Evolutionary conservation across 2,797 vertebrate genomes (phyloP), one percentile per base, ranked within the genome.

Genomic region (Myoxocephalus aenaeus): DNA sequence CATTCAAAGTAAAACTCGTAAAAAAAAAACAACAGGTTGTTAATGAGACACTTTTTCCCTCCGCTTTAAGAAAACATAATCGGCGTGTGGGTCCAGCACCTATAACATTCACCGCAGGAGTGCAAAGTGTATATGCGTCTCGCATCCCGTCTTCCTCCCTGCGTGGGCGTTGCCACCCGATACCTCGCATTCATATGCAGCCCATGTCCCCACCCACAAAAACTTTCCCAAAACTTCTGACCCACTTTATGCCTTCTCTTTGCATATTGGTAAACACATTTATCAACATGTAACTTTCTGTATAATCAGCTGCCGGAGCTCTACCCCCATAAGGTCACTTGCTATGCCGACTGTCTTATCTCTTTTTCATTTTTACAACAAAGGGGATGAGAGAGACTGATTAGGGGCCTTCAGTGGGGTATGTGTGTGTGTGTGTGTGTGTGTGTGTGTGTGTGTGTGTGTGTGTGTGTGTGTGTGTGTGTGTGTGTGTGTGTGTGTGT

Each of bases 221-320:
- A 42, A 92, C 83, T 90, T 90, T 75, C 11, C 64, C 14, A 36
- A 84, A 86, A 88, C 84, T 88, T 90, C 51, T 92, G 90, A 92
- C 92, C 92, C 91, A 92, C 85, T 92, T 93, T 84, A 38, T 42
- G 79, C n/a, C 61, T 80, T 61, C 73, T 50, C 70, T 89, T 85
- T 87, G 86, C 89, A 91, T 87, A 82, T 79, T 86, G 87, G 87
- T 87, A 90, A 92, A 91, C 86, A 90, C 78, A 88, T 91, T 90
- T 89, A 87, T 71, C 70, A 90, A 88, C 80, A 86, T 81, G 75
- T 70, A 84, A 87, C 81, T 90, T 89, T 89, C 77, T 89, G 89
- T 65, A 89, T 91, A 91, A 93, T 90, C 86, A 90, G 73, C 80
- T 88, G 68, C 65, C 75, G 68, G 78, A 78, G 87, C 87, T 83